phyloP scores from a whole-genome alignment of 2,797 vertebrate genomes.

The Margarornis squamiger region DNA sequence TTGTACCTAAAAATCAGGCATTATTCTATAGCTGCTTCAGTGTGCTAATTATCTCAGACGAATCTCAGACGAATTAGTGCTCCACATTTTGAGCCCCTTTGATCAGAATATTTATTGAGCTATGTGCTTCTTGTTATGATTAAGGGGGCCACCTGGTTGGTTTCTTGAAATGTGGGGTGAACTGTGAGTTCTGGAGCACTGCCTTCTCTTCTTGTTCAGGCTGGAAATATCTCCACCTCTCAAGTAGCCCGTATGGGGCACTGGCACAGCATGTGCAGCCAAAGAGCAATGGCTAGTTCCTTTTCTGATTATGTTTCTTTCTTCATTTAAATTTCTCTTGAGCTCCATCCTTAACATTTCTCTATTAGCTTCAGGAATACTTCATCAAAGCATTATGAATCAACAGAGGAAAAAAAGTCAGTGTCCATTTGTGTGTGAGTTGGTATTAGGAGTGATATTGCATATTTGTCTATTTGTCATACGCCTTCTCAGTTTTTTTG shows the following conservation, averaged over 20 bases:
- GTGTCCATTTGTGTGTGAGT: background rate
- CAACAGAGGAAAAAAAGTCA: background rate
- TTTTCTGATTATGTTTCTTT: background rate
- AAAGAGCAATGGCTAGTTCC: background rate
- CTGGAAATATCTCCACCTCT: background rate
- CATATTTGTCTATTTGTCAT: background rate
- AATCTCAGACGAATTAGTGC: background rate
- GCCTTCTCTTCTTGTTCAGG: background rate
- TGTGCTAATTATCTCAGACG: background rate
- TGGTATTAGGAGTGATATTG: background rate
- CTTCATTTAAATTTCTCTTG: background rate
- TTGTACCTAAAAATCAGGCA: background rate
- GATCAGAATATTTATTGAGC: background rate
- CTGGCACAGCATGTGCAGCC: background rate
- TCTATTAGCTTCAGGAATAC: background rate
- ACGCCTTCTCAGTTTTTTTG: background rate
- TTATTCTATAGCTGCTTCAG: background rate
- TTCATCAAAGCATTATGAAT: background rate
- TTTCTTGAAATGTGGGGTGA: background rate
- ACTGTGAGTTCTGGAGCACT: background rate
- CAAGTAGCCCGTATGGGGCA: rapidly evolving
- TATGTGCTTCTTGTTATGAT: background rate
- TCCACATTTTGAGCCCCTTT: background rate
- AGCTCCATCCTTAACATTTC: background rate
- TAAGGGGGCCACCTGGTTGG: rapidly evolving